A percentile compares a stretch with the other conserved stretches of the same genome.
Evolutionary conservation across 2,888 invertebrate species (phyloP).

Genomic region (Diadegma fenestrale): DNA sequence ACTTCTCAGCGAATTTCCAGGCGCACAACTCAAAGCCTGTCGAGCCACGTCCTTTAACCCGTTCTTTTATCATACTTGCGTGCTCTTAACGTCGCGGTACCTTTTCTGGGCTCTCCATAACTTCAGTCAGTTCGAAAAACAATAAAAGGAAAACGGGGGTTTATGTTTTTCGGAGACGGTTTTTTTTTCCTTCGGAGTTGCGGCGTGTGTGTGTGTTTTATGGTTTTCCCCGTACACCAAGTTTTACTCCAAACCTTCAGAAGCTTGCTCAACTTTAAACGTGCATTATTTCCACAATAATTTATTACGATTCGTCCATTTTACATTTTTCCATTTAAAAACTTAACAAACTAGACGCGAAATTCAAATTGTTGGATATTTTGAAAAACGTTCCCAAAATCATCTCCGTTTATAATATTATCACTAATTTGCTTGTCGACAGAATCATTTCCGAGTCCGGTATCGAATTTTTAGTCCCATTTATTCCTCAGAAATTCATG

Average conservation of each 20-base stretch:
- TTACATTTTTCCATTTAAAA: background rate
- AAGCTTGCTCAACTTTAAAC: background rate
- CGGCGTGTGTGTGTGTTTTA: background rate
- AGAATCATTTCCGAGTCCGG: too few relatives aligned
- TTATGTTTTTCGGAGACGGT: background rate
- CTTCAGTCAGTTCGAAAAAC: background rate
- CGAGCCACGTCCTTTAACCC: background rate
- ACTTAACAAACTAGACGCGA: too few relatives aligned
- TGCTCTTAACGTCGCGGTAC: background rate
- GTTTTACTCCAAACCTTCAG: background rate
- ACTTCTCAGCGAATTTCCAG: background rate
- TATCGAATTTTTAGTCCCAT: background rate
- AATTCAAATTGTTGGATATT: too few relatives aligned
- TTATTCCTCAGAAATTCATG: background rate
- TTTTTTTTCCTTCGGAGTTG: background rate
- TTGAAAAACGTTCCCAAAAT: too few relatives aligned
- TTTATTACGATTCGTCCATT: background rate
- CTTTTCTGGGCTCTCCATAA: background rate
- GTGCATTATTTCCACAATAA: background rate
- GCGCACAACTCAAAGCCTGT: background rate
- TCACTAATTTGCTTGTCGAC: too few relatives aligned
- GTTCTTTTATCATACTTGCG: constrained; percentile 1
- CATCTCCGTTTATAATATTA: background rate
- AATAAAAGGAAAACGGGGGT: background rate
- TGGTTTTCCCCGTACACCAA: background rate